phyloP scores from a whole-genome alignment of 2,113 vertebrate species.

The Zeus faber region DNA sequence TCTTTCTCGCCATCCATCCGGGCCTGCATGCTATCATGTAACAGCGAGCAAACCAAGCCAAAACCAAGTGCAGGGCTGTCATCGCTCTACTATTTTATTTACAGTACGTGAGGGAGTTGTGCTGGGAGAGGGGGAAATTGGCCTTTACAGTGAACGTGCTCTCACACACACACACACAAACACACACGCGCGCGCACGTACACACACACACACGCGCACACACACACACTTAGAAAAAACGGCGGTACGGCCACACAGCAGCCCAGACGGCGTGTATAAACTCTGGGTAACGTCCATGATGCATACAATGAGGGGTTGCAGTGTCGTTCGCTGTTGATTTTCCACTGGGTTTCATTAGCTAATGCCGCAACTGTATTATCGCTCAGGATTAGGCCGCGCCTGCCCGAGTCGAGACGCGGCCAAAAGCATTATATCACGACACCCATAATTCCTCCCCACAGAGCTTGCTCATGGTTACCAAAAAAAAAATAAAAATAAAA shows the following conservation, averaged over 20 bases:
- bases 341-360: slow-evolving; percentile 53
- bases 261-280: slow-evolving; percentile 1
- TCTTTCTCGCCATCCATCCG: not conserved
- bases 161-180: too few species aligned
- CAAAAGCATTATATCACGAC: too few species aligned
- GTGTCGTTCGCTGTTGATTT: slow-evolving; percentile 11
- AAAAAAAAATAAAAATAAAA: slow-evolving; percentile 51
- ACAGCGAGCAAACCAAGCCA: slow-evolving; percentile 18
- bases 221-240: not conserved
- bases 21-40: slow-evolving; percentile 2
- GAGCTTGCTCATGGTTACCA: too few species aligned
- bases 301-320: slow-evolving; percentile 4
- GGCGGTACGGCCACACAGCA: too few species aligned
- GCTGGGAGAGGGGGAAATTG: slow-evolving; percentile 3
- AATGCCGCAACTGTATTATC: slow-evolving; percentile 42
- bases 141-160: too few species aligned
- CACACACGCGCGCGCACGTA: not conserved
- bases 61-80: not conserved
- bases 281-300: slow-evolving; percentile 4
- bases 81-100: slow-evolving; percentile 6
- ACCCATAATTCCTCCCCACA: too few species aligned
- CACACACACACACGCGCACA: not conserved
- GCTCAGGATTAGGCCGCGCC: slow-evolving; percentile 43
- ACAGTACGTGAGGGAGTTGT: not conserved
- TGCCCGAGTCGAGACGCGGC: too few species aligned